Base-by-base conservation (phyloP, 2,113 vertebrate species). In the Myiozetetes cayanensis region DNA sequence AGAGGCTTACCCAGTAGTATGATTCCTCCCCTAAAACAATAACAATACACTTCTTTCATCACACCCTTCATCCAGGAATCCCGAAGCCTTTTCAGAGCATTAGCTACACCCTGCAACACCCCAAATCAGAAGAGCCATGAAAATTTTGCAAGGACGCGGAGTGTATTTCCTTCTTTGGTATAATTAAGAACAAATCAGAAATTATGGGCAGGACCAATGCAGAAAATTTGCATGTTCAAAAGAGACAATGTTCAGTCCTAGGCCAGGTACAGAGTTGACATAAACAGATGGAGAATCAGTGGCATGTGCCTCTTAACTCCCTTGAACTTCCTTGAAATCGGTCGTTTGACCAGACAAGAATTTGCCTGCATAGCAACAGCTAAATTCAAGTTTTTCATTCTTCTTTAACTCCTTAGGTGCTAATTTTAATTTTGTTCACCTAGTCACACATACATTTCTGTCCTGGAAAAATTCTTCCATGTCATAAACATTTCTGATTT, bases 1-100 rank as follows among this genome's bases (percentile, higher is more conserved):
- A 97, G 94, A 96, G 85, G 92, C 93, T 96, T 97, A 96, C 75
- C 96, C 56, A 83, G 84, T 87, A 91, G 95, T 35, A 95, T 94
- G 93, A 94, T 97, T 97, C 96, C 96, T 97, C 96, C 87, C 90
- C 93, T 96, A 97, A 96, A 97, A 96, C 94, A 96, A 95, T 95
- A 97, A 96, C 96, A 96, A 94, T 95, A 90, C 89, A 85, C 66
- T 93, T 97, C 92, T 95, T 97, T 95, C 96, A 94, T 96, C 94
- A 95, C 82, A 93, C 90, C 96, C 92, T 97, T 97, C 89, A 93
- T 96, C 93, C 93, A 97, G 96, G 96, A 96, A 97, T 96, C 96
- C 76, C 3, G 3, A 90, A 93, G 90, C 81, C 92, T 96, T 96
- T 93, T 94, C 87, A 95, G 94, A 96, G 89, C 44, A 93, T 95